Percentiles rank a stretch among this genome's conserved stretches.
phyloP scores from a whole-genome alignment of 1,140 invertebrate species.

The fruit fly (Drosophila melanogaster) region DNA sequence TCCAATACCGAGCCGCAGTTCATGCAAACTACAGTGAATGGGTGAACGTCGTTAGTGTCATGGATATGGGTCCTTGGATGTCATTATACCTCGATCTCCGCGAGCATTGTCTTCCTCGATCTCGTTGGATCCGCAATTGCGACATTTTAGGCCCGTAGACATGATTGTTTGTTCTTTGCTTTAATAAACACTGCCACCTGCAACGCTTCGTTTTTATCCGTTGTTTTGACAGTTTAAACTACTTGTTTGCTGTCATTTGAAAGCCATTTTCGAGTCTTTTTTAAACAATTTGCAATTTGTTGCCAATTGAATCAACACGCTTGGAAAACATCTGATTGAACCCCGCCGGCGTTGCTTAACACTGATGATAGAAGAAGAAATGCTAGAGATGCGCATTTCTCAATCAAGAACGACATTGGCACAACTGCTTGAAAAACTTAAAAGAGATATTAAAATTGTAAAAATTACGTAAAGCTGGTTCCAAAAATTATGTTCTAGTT shows the following conservation, averaged over 20 bases:
- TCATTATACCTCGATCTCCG: slow-evolving; percentile 88
- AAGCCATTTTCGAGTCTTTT: slow-evolving; percentile 13
- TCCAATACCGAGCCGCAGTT: slow-evolving; percentile 98
- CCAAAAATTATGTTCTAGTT: no score
- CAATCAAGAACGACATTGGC: neutral
- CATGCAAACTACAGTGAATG: slow-evolving; percentile 90
- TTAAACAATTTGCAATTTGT: slow-evolving; percentile 27
- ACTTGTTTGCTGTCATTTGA: slow-evolving; percentile 3
- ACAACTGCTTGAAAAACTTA: neutral
- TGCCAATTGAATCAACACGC: slow-evolving; percentile 27
- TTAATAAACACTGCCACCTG: neutral
- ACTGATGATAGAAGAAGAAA: neutral
- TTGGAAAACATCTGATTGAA: slow-evolving; percentile 24
- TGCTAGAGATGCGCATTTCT: slow-evolving; percentile 7
- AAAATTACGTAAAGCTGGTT: no score
- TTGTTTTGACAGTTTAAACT: neutral
- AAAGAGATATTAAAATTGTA: neutral
- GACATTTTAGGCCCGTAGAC: slow-evolving; percentile 88
- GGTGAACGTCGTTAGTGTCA: no score
- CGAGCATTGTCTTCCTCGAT: slow-evolving; percentile 96
- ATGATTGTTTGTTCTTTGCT: slow-evolving; percentile 28
- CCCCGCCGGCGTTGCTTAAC: slow-evolving; percentile 5
- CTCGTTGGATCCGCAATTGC: slow-evolving; percentile 96
- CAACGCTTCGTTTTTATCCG: neutral
- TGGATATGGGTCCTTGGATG: no score